Percentiles rank a stretch among this genome's conserved stretches.
Evolutionary conservation across 2,797 vertebrate species (phyloP).

Genomic region (Amphiprion clarkii): DNA sequence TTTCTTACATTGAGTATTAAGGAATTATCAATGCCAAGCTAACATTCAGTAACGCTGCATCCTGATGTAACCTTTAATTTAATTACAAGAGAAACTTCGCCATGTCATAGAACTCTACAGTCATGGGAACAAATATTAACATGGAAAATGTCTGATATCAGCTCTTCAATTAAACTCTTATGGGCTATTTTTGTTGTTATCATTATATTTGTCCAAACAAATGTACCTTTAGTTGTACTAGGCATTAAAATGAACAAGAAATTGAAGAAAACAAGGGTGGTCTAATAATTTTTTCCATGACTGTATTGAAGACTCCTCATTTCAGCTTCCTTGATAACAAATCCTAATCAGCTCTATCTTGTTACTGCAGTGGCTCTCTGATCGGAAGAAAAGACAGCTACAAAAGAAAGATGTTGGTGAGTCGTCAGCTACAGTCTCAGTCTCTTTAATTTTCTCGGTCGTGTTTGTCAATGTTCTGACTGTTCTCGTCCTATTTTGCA

Average conservation of each 20-base stretch:
- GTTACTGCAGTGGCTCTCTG: conserved; percentile 92
- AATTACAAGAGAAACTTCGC: neutral
- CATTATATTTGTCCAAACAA: no score
- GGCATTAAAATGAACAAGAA: no score
- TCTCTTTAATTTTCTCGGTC: fast-evolving
- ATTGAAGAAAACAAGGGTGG: no score
- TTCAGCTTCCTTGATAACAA: neutral
- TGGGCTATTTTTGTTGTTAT: no score
- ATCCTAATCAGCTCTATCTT: neutral
- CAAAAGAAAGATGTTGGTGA: conserved; percentile 97
- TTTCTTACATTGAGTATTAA: neutral
- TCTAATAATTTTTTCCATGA: no score
- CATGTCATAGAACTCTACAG: no score
- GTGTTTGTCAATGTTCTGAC: neutral
- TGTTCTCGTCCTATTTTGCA: conserved; percentile 51
- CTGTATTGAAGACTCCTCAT: no score
- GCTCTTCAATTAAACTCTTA: no score
- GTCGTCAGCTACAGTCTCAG: conserved; percentile 48
- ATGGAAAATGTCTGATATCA: no score
- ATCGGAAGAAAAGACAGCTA: conserved; percentile 94
- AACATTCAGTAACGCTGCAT: fast-evolving
- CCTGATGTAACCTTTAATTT: neutral
- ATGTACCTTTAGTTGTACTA: no score
- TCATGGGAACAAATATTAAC: no score
- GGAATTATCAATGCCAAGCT: neutral